Evolutionary conservation across 2,797 vertebrate species (phyloP).

Genomic region (Sebastes baramenuke): DNA sequence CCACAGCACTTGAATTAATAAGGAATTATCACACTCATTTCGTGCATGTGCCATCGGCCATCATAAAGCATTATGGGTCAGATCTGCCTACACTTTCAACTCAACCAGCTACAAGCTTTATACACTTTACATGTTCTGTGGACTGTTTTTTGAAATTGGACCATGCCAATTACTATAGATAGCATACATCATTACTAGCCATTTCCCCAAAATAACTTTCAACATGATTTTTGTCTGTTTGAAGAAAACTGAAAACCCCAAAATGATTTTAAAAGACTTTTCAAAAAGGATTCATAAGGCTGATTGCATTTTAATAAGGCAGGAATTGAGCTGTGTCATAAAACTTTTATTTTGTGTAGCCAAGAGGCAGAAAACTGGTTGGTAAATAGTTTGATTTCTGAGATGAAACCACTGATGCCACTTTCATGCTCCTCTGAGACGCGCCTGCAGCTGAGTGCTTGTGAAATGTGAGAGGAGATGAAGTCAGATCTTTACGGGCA

Average conservation of each 20-base stretch:
- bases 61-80: not conserved
- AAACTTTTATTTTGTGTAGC: not conserved
- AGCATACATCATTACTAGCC: not conserved
- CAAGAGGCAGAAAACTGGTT: not conserved
- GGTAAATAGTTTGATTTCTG: slow-evolving; percentile 21
- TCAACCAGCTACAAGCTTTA: not conserved
- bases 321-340: too few relatives aligned
- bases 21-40: not conserved
- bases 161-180: not conserved
- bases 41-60: not conserved
- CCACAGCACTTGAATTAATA: not conserved
- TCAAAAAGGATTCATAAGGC: not conserved
- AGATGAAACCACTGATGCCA: slow-evolving; percentile 31
- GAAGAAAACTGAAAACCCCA: not conserved
- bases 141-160: not conserved
- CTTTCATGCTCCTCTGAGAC: slow-evolving; percentile 15
- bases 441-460: slow-evolving; percentile 31
- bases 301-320: not conserved
- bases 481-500: slow-evolving; percentile 17
- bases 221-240: not conserved
- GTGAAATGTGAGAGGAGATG: slow-evolving; percentile 41
- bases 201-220: not conserved
- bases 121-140: not conserved
- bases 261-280: not conserved
- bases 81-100: not conserved